A percentile compares a stretch with the other conserved stretches of the same genome.
Conservation (phyloP, 2,888 invertebrate species). For the Busseola fusca region DNA sequence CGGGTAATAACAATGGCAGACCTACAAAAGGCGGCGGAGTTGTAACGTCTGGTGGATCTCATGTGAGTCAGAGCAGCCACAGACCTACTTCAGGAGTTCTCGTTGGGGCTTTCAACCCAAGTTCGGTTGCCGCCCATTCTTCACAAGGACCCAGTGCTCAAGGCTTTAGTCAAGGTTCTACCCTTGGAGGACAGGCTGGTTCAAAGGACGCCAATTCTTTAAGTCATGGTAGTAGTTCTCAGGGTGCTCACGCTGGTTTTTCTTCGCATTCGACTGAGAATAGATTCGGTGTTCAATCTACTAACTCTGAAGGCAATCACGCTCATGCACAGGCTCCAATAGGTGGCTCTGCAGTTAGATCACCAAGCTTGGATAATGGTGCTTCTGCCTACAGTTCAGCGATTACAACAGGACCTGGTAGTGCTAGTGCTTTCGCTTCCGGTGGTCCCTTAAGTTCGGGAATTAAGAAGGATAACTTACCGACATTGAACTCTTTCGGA, state of each 20-base stretch:
- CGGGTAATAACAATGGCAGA: constrained; percentile 72
- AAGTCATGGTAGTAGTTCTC: constrained; percentile 10
- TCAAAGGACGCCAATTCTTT: constrained; percentile 28
- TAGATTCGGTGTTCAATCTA: constrained; percentile 47
- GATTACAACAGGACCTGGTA: constrained; percentile 44
- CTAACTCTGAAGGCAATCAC: constrained; percentile 40
- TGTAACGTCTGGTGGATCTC: constrained; percentile 69
- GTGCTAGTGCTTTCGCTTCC: constrained; percentile 56
- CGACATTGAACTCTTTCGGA: constrained; percentile 8
- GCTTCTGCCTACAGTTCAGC: constrained; percentile 49
- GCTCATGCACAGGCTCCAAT: constrained; percentile 15
- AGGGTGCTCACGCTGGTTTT: constrained; percentile 7
- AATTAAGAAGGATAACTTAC: constrained; percentile 65
- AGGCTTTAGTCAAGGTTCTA: constrained; percentile 23
- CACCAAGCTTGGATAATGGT: constrained; percentile 6
- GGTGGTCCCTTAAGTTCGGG: constrained; percentile 54
- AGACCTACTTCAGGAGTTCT: constrained; percentile 45
- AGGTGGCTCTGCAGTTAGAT: constrained; percentile 15
- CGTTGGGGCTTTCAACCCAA: constrained; percentile 34
- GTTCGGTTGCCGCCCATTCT: constrained; percentile 5
- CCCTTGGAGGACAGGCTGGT: constrained; percentile 21
- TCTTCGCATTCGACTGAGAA: constrained; percentile 36
- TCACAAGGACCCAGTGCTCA: constrained; percentile 27
- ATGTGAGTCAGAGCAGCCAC: constrained; percentile 74
- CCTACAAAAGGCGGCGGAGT: constrained; percentile 72